phyloP scores from a whole-genome alignment of 2,888 invertebrate species.

The Nomada flava region DNA sequence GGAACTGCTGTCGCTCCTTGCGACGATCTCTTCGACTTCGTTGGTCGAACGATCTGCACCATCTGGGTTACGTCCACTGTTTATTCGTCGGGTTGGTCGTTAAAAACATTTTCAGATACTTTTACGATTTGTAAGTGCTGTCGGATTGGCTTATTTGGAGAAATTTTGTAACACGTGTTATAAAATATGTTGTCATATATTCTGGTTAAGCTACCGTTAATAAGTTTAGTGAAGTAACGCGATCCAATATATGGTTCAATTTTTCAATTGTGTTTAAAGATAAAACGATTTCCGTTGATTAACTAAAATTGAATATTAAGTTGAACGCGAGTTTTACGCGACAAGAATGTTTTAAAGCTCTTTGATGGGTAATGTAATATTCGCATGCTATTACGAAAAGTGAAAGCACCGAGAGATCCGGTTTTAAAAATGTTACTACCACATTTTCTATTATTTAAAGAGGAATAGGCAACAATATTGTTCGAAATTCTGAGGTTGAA shows the following conservation, averaged over 20 bases:
- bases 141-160: not conserved
- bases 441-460: not conserved
- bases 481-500: not conserved
- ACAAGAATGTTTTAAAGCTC: too few species aligned
- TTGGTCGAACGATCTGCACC: slow-evolving; percentile 42
- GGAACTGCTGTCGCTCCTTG: slow-evolving; percentile 45
- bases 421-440: not conserved
- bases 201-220: too few species aligned
- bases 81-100: slow-evolving; percentile 17
- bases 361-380: too few species aligned
- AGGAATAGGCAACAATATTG: not conserved
- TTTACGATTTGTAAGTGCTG: not conserved
- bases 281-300: too few species aligned
- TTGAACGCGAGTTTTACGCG: too few species aligned
- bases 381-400: too few species aligned
- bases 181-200: too few species aligned
- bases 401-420: too few species aligned
- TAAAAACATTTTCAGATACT: not conserved
- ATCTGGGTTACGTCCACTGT: slow-evolving; percentile 40
- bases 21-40: slow-evolving; percentile 27
- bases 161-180: not conserved
- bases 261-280: too few species aligned
- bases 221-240: too few species aligned
- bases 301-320: too few species aligned
- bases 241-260: too few species aligned